Conservation (phyloP, 2,797 vertebrate genomes). For the Mus caroli region DNA sequence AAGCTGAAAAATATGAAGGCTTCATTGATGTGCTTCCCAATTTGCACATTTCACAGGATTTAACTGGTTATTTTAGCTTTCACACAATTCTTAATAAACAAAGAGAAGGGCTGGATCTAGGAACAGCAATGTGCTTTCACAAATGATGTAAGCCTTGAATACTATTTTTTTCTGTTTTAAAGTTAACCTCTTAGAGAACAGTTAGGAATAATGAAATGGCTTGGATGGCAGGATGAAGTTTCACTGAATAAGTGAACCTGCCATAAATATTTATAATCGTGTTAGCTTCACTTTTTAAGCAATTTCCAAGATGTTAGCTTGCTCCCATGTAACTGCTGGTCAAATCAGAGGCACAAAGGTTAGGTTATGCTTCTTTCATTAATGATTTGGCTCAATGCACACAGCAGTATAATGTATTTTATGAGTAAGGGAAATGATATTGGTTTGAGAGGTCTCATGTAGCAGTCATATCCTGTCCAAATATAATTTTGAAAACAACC, state of each 20-base stretch:
- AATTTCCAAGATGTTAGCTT: constrained; percentile 88
- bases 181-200: constrained; percentile 84
- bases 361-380: constrained; percentile 89
- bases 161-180: constrained; percentile 82
- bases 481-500: constrained; percentile 99
- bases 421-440: constrained; percentile 96
- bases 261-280: constrained; percentile 90
- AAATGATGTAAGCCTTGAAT: constrained; percentile 80
- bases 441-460: constrained; percentile 96
- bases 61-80: constrained; percentile 61
- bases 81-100: constrained; percentile 63
- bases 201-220: constrained; percentile 84
- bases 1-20: constrained; percentile 55
- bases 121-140: constrained; percentile 72
- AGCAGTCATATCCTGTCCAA: constrained; percentile 98
- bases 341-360: constrained; percentile 88
- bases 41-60: constrained; percentile 59
- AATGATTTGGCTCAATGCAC: constrained; percentile 91
- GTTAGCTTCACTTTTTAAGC: constrained; percentile 87
- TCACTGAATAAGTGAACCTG: constrained; percentile 86
- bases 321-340: constrained; percentile 83
- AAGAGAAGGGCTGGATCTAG: constrained; percentile 24
- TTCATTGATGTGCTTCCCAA: constrained; percentile 15
- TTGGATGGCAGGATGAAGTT: constrained; percentile 82
- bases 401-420: constrained; percentile 95